phyloP scores from a whole-genome alignment of 2,797 vertebrate species.

The Gallinago nigripennis region DNA sequence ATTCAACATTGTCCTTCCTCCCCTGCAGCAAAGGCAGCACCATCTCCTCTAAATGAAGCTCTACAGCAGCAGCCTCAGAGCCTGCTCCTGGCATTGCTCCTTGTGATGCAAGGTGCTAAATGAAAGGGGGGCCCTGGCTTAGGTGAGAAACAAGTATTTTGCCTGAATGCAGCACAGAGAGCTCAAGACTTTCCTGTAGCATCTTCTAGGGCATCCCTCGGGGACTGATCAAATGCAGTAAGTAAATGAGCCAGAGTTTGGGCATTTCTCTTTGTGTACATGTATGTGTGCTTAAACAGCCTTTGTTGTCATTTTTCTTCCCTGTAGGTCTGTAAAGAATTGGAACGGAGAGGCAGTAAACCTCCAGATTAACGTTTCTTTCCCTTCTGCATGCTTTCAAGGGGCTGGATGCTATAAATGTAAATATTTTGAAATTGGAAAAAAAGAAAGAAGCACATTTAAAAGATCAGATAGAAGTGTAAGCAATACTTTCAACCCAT shows the following conservation, averaged over 20 bases:
- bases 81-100: neutral
- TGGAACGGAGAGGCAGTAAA: neutral
- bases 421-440: neutral
- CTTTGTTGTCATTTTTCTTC: neutral
- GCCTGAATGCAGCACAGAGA: neutral
- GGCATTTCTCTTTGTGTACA: neutral
- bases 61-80: neutral
- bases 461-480: neutral
- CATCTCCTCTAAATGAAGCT: neutral
- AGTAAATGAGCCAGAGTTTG: neutral
- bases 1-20: neutral
- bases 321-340: neutral
- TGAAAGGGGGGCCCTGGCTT: neutral
- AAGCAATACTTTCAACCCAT: neutral
- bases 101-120: neutral
- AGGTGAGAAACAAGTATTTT: neutral
- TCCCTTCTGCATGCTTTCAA: neutral
- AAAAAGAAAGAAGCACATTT: neutral
- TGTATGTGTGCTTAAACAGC: neutral
- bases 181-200: neutral
- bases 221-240: neutral
- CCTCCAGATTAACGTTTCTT: neutral
- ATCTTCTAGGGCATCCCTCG: neutral
- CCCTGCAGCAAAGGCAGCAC: neutral
- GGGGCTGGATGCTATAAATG: neutral